phyloP scores from a whole-genome alignment of 2,113 vertebrate genomes.

The Gobiocypris rarus region DNA sequence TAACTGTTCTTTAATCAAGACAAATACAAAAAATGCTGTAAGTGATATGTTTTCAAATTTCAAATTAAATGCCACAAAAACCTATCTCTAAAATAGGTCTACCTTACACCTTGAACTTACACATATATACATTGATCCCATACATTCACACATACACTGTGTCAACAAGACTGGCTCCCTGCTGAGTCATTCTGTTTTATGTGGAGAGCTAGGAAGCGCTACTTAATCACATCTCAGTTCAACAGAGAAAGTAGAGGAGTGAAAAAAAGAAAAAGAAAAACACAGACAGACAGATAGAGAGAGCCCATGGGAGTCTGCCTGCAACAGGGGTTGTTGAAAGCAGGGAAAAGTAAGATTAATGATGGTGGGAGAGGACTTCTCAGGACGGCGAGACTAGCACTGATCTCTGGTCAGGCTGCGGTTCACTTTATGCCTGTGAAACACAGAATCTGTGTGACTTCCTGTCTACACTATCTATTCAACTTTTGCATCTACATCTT shows the following conservation, averaged over 20 bases:
- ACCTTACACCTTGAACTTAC: not conserved
- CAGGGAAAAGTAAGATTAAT: conserved; percentile 42
- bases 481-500: too few relatives aligned
- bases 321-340: conserved; percentile 26
- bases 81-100: not conserved
- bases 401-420: not conserved
- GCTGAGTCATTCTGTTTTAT: conserved; percentile 15
- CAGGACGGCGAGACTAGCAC: not conserved
- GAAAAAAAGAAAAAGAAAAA: not conserved
- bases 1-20: not conserved
- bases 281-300: conserved; percentile 27
- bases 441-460: not conserved
- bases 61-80: not conserved
- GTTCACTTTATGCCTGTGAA: not conserved
- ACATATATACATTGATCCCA: not conserved
- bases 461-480: not conserved
- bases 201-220: not conserved
- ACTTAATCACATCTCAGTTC: conserved; percentile 32
- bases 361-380: conserved; percentile 34
- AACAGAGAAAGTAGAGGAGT: conserved; percentile 19
- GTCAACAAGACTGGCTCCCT: not conserved
- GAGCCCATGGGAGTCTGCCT: conserved; percentile 41
- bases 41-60: not conserved
- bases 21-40: not conserved
- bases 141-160: not conserved